Evolutionary conservation across 2,113 vertebrate species (phyloP), one percentile per base, ranked within the genome.

Genomic region (Pavo muticus): DNA sequence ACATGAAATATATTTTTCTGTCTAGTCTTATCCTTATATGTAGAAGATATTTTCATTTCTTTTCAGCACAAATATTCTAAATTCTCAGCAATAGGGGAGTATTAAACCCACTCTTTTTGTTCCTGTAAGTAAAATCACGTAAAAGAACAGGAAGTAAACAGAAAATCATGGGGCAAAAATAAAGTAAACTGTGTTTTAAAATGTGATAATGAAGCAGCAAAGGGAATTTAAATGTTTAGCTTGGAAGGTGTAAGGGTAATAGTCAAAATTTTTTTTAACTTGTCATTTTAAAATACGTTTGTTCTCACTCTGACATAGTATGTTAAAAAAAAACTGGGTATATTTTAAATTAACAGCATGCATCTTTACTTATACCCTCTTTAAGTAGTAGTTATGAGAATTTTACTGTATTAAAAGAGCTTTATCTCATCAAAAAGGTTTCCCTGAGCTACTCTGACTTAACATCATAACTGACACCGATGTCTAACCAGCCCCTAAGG

Each of bases 211-310:
- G 4, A 57, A 23, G 8, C 14, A 88, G 23, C 14, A 77, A 82
- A 79, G 23, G 19, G 14, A 77, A 56, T 73, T 47, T n/a, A 82
- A 20, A 24, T 73, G 6, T 65, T 90, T 78, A 81, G 25, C 39
- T 75, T 90, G 35, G 27, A 75, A 50, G 7, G 0, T 37, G 3
- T 80, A 63, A 74, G 8, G 39, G 3, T 14, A 88, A 59, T 19
- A 80, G 23, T 18, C 37, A 6, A 90, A 90, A 64, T 54, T 21
- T 15, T 85, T 92, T 91, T 89, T 77, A 71, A 78, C 21, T 11
- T 73, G 32, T 57, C 42, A 39, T 84, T 95, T 91, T 59, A 76
- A 96, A 94, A 91, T 91, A 82, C 59, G 20, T n/a, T 82, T 91
- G 23, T 73, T 93, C 23, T 2, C 77, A 84, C 11, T 77, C 39